Conservation (phyloP, 2,888 invertebrate genomes). For the Sinelater perroti region DNA sequence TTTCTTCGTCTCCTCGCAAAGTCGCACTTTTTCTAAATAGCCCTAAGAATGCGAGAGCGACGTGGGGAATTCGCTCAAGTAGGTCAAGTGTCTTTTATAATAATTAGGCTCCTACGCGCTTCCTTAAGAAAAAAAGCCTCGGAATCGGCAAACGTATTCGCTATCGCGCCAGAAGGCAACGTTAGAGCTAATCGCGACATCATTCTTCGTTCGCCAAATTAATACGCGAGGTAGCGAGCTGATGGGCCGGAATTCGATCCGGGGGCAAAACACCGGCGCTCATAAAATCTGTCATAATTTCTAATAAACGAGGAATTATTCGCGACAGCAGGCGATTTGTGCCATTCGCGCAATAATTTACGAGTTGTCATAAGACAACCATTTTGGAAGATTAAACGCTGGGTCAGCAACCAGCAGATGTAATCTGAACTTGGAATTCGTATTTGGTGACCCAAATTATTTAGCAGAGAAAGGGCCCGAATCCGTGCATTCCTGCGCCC, state of each 20-base stretch:
- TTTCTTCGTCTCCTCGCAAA: slow-evolving; percentile 9
- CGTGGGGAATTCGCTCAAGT: slow-evolving; percentile 6
- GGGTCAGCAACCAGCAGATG: slow-evolving; percentile 39
- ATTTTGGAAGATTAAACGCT: slow-evolving; percentile 35
- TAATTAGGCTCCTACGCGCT: slow-evolving; percentile 5
- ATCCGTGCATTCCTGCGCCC: slow-evolving; percentile 13
- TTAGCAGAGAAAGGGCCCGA: slow-evolving; percentile 26
- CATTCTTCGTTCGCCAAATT: background rate
- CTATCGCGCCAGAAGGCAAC: too few relatives aligned
- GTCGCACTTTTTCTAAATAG: slow-evolving; percentile 17
- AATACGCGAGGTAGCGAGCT: background rate
- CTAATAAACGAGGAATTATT: slow-evolving; percentile 26
- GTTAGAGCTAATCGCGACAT: too few relatives aligned
- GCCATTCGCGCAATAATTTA: slow-evolving; percentile 31
- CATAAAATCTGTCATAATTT: slow-evolving; percentile 23
- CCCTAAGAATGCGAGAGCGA: slow-evolving; percentile 1
- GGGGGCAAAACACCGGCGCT: background rate
- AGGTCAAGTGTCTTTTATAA: slow-evolving; percentile 20
- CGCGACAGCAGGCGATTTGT: slow-evolving; percentile 28
- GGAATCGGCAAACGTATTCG: too few relatives aligned
- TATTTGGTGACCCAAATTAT: slow-evolving; percentile 42
- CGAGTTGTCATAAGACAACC: slow-evolving; percentile 36
- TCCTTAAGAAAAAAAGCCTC: background rate
- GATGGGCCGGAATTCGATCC: background rate
- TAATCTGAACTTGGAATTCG: slow-evolving; percentile 43